Evolutionary conservation across 1,140 invertebrate species (phyloP).

Genomic region (Aphelinus certus): DNA sequence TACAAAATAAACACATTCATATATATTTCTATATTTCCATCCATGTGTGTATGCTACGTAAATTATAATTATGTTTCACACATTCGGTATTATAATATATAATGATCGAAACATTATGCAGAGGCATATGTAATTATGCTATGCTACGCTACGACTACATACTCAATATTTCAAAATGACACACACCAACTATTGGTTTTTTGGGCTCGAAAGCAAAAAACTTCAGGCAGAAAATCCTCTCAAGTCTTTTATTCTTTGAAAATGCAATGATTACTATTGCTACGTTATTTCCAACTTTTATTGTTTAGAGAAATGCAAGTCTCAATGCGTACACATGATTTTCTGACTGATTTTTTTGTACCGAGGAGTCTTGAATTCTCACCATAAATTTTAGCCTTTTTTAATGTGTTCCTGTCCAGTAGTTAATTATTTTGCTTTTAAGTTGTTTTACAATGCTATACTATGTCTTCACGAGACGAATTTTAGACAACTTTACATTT

Average conservation of each 20-base stretch:
- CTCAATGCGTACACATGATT: background rate
- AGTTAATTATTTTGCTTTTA: too few species aligned
- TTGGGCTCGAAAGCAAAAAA: conserved; percentile 19
- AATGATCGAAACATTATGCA: conserved; percentile 28
- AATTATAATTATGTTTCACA: conserved; percentile 12
- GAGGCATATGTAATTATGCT: conserved; percentile 27
- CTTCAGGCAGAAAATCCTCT: conserved; percentile 14
- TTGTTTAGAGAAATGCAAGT: too few species aligned
- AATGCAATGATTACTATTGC: background rate
- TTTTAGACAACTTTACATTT: conserved; percentile 27
- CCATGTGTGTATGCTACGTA: conserved; percentile 29
- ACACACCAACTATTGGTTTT: conserved; percentile 26
- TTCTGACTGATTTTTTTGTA: background rate
- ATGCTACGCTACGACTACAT: conserved; percentile 25
- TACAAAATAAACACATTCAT: conserved; percentile 60
- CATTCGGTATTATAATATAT: conserved; percentile 28
- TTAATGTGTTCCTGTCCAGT: too few species aligned
- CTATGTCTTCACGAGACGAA: conserved; percentile 16
- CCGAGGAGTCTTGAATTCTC: background rate
- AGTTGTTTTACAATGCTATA: conserved; percentile 4
- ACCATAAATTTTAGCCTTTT: too few species aligned
- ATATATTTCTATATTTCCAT: conserved; percentile 24
- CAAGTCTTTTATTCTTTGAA: conserved; percentile 23
- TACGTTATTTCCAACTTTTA: too few species aligned
- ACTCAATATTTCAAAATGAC: conserved; percentile 32